phyloP scores from a whole-genome alignment of 1,140 invertebrate genomes.

The Periplaneta americana region DNA sequence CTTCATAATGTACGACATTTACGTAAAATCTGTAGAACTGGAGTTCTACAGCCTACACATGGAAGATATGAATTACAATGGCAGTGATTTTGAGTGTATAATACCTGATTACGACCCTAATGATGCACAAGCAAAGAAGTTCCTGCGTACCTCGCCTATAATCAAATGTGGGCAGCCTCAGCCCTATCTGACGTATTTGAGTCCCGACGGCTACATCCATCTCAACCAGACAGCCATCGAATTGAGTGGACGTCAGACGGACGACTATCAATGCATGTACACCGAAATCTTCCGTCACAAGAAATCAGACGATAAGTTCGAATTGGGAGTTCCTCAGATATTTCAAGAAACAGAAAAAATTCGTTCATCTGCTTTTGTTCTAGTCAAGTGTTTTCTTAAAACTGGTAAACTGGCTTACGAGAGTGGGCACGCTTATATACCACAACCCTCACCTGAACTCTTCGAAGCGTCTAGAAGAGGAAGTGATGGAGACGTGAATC shows the following conservation, averaged over 20 bases:
- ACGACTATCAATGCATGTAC: background rate
- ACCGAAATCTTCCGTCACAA: background rate
- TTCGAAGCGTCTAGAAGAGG: background rate
- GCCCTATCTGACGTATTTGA: slow-evolving; percentile 15
- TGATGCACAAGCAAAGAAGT: slow-evolving; percentile 3
- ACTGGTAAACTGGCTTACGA: slow-evolving; percentile 35
- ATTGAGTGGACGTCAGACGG: background rate
- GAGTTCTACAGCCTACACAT: slow-evolving; percentile 8
- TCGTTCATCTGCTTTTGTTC: slow-evolving; percentile 25
- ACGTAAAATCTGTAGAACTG: background rate
- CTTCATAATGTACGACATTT: slow-evolving; percentile 1
- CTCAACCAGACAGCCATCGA: slow-evolving; percentile 1
- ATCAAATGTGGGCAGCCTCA: slow-evolving; percentile 7
- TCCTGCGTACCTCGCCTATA: background rate
- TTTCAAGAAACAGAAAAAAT: background rate
- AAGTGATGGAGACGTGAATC: background rate
- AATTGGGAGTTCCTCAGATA: background rate
- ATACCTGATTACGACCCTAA: slow-evolving; percentile 16
- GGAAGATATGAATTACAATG: background rate
- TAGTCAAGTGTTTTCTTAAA: slow-evolving; percentile 36
- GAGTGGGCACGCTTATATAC: slow-evolving; percentile 37
- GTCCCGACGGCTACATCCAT: slow-evolving; percentile 8
- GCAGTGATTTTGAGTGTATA: background rate
- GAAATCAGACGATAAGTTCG: background rate
- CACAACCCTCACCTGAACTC: slow-evolving; percentile 13